phyloP scores from a whole-genome alignment of 2,888 invertebrate genomes.

The Idaea aversata region DNA sequence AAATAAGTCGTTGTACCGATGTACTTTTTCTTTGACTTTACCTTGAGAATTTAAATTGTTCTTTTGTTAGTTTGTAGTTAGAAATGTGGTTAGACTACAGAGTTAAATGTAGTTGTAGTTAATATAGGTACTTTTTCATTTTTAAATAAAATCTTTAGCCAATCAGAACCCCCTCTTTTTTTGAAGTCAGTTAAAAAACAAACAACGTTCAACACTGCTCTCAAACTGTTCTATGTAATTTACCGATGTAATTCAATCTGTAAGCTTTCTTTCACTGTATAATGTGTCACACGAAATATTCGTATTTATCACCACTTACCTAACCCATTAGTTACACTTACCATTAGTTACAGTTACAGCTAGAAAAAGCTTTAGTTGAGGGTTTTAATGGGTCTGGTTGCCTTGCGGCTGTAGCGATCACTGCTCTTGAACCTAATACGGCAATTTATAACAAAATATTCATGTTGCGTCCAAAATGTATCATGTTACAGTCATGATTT shows the following conservation, averaged over 20 bases:
- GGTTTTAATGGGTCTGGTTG: slow-evolving; percentile 28
- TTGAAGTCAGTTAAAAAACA: background rate
- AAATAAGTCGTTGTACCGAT: background rate
- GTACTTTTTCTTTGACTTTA: background rate
- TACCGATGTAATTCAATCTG: background rate
- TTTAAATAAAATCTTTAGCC: slow-evolving; percentile 9
- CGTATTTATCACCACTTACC: slow-evolving; percentile 11
- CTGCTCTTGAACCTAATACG: slow-evolving; percentile 21
- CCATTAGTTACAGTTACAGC: slow-evolving; percentile 21
- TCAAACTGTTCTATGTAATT: too few relatives aligned
- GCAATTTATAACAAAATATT: slow-evolving; percentile 29
- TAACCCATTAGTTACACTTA: slow-evolving; percentile 23
- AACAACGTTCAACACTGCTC: too few relatives aligned
- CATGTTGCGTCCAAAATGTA: slow-evolving; percentile 25
- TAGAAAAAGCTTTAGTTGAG: slow-evolving; percentile 25
- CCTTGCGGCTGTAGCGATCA: slow-evolving; percentile 15
- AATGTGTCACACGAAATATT: slow-evolving; percentile 14
- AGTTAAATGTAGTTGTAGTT: too few relatives aligned
- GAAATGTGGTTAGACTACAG: background rate
- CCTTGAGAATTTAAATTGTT: background rate
- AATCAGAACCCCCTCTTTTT: background rate
- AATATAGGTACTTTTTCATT: background rate
- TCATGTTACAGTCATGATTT: slow-evolving; percentile 29
- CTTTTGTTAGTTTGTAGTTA: background rate
- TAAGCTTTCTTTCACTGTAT: background rate